Percentiles rank a stretch among this genome's conserved stretches.
These are phyloP conservation scores for Rhinolophus ferrumequinum DNA, from an alignment of 2,113 vertebrate genomes.

Conservation along the genomic window DNA sequence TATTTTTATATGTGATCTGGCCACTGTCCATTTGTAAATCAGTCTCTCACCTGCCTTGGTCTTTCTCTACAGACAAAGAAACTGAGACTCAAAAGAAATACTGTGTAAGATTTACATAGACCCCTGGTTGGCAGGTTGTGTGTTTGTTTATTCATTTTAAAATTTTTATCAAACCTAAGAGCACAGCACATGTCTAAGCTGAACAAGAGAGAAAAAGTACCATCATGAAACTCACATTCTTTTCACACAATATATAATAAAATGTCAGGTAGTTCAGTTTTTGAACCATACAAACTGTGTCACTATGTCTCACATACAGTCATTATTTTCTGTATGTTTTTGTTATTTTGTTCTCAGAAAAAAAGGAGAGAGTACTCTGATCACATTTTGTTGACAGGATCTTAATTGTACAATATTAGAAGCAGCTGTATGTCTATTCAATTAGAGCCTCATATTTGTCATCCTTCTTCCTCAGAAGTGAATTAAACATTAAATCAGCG, in stretches of 20 bases:
- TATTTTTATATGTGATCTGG: background rate
- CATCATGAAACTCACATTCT: background rate
- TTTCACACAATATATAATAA: background rate
- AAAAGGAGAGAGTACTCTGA: background rate
- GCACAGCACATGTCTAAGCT: background rate
- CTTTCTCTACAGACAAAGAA: background rate
- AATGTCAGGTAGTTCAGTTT: background rate
- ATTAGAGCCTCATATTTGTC: constrained; percentile 18
- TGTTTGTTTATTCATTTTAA: background rate
- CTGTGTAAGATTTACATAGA: background rate
- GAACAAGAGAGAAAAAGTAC: background rate
- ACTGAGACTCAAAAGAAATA: background rate
- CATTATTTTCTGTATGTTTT: background rate
- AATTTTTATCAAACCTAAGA: background rate
- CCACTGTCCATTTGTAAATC: background rate
- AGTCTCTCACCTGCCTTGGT: background rate
- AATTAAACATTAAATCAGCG: constrained; percentile 41
- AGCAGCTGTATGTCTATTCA: constrained; percentile 38
- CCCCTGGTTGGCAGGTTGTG: background rate
- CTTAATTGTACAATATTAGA: constrained; percentile 57
- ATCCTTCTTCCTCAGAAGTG: constrained; percentile 12
- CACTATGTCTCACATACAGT: background rate
- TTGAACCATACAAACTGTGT: background rate
- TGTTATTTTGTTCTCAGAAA: background rate
- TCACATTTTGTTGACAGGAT: constrained; percentile 17